Evolutionary conservation across 2,888 invertebrate species (phyloP).

Genomic region (Patella caerulea): DNA sequence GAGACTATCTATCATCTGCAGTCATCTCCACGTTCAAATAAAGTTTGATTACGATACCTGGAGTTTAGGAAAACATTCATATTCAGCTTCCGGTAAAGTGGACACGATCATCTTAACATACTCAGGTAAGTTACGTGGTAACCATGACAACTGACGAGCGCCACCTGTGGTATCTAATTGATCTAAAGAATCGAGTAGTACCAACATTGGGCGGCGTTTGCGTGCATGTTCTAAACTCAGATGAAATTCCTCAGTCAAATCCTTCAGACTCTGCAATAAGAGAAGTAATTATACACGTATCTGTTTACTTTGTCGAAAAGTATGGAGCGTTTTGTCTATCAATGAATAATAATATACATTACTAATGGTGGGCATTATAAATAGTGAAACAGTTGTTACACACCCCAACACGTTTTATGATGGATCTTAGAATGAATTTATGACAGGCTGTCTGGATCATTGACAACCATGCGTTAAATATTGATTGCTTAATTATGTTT

Average conservation of each 20-base stretch:
- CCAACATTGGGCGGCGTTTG: slow-evolving; percentile 41
- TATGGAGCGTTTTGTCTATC: too few species aligned
- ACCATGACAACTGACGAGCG: slow-evolving; percentile 57
- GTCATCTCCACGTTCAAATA: too few species aligned
- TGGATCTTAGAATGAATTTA: too few species aligned
- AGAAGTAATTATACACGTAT: not conserved
- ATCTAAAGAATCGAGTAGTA: slow-evolving; percentile 60
- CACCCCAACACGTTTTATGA: too few species aligned
- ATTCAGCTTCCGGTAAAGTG: slow-evolving; percentile 54
- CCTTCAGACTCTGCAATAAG: slow-evolving; percentile 45
- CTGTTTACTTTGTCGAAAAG: too few species aligned
- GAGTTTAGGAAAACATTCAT: slow-evolving; percentile 53
- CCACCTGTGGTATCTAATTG: slow-evolving; percentile 54
- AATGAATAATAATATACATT: too few species aligned
- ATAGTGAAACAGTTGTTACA: too few species aligned
- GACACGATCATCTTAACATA: slow-evolving; percentile 60
- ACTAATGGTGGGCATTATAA: too few species aligned
- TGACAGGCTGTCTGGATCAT: too few species aligned
- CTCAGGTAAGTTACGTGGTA: slow-evolving; percentile 50
- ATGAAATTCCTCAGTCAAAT: slow-evolving; percentile 44
- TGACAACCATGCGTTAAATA: too few species aligned
- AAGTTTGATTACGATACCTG: slow-evolving; percentile 36
- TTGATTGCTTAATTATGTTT: too few species aligned
- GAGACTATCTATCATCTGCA: too few species aligned
- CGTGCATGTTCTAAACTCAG: slow-evolving; percentile 36